phyloP scores from a whole-genome alignment of 2,113 vertebrate species.

The Lutjanus erythropterus region DNA sequence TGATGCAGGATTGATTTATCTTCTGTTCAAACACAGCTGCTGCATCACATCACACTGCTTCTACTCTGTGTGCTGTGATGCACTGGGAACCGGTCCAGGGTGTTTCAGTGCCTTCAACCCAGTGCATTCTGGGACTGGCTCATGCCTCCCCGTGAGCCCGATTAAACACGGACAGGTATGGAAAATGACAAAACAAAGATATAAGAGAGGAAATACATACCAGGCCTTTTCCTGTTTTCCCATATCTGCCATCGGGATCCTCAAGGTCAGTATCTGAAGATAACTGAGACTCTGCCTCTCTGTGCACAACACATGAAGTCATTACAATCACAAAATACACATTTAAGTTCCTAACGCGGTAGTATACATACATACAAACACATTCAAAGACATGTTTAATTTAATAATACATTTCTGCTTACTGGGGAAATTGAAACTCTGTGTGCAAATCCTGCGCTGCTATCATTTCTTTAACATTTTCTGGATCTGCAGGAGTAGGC shows the following conservation, averaged over 20 bases:
- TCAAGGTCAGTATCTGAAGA: constrained; percentile 97
- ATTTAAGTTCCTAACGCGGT: background rate
- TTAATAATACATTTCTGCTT: constrained; percentile 83
- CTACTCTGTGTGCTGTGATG: background rate
- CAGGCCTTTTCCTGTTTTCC: constrained; percentile 90
- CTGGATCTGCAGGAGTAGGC: constrained; percentile 87
- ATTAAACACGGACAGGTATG: background rate
- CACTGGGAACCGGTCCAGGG: constrained; percentile 6
- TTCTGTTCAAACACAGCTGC: constrained; percentile 2
- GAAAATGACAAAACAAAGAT: background rate
- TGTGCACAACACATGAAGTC: constrained; percentile 77
- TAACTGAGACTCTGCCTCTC: constrained; percentile 96
- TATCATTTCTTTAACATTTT: constrained; percentile 99
- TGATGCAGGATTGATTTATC: background rate
- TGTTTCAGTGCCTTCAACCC: constrained; percentile 5
- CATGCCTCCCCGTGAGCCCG: background rate
- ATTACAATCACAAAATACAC: constrained; percentile 1
- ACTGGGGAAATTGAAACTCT: constrained; percentile 97
- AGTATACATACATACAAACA: background rate
- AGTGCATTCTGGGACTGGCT: background rate
- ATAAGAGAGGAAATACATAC: constrained; percentile 79
- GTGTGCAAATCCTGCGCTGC: constrained; percentile 98
- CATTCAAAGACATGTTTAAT: background rate
- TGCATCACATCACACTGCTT: background rate
- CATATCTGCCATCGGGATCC: constrained; percentile 93